These are phyloP conservation scores for Aurelia aurita complex sp. Pacific DNA, from an alignment of 30 jellyfish, hydroid and myxozoan species.

Conservation along the genomic window DNA sequence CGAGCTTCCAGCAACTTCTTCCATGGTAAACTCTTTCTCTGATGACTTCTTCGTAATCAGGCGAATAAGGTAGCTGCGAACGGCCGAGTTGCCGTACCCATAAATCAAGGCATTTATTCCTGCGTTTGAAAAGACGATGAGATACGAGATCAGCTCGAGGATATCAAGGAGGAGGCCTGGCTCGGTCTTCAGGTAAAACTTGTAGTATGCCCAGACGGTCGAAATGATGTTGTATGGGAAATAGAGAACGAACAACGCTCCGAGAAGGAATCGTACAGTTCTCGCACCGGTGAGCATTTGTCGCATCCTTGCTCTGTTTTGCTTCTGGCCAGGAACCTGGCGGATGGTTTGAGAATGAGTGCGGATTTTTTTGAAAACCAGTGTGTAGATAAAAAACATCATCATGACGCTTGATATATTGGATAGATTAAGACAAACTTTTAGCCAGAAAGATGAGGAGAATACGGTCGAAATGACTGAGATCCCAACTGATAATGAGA, in stretches of 20 bases:
- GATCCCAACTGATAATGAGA: slow-evolving; percentile 4
- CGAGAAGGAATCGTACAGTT: slow-evolving; percentile 24
- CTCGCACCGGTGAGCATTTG: slow-evolving; percentile 21
- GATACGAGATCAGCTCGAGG: slow-evolving; percentile 3
- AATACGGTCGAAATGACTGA: slow-evolving; percentile 26
- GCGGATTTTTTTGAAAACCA: slow-evolving; percentile 15
- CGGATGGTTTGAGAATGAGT: slow-evolving; percentile 11
- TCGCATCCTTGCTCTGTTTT: not conserved
- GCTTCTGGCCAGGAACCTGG: not conserved
- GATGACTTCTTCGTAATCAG: not conserved
- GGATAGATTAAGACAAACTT: slow-evolving; percentile 11
- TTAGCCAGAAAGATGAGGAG: slow-evolving; percentile 33
- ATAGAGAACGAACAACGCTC: slow-evolving; percentile 6
- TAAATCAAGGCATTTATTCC: slow-evolving; percentile 32
- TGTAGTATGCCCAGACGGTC: slow-evolving; percentile 30
- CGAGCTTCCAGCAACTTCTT: slow-evolving; percentile 1
- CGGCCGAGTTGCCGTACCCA: slow-evolving; percentile 29
- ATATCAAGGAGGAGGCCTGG: slow-evolving; percentile 18
- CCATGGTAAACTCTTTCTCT: not conserved
- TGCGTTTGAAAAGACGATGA: slow-evolving; percentile 17
- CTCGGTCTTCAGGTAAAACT: slow-evolving; percentile 8
- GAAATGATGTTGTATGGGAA: slow-evolving; percentile 28
- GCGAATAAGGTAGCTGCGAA: slow-evolving; percentile 14
- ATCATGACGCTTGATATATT: slow-evolving; percentile 12
- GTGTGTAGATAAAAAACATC: slow-evolving; percentile 28